Base-by-base conservation (phyloP, 2,888 invertebrate genomes). In the Luperina nickerlii region DNA sequence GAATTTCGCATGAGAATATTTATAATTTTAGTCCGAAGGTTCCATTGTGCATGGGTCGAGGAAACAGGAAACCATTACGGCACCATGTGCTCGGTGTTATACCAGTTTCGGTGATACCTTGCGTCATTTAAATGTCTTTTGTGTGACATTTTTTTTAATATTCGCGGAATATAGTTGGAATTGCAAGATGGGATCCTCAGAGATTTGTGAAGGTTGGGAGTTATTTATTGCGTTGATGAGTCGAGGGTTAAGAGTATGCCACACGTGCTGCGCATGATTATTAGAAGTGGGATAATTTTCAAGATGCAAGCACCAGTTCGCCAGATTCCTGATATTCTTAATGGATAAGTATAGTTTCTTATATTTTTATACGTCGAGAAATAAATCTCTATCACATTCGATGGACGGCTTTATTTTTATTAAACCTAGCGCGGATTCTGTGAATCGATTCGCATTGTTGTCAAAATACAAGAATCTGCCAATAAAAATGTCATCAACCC, bases 31-130 rank as follows among this genome's bases (percentile, higher is more conserved):
- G 93, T 94, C 92, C 92, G 91, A 92, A 90, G 91, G 90, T 86
- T 86, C 92, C 92, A 95, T 95, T 96, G 95, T 95, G 94, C 77
- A 86, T 88, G 91, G 92, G 90, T 91, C 85, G 90, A 95, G 96
- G 95, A 95, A 96, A 92, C 95, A 92, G 96, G 96, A 96, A 96
- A 92, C 96, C 96, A 96, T 96, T 96, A 96, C 91, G 91, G 93
- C 92, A 92, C 92, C 94, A 93, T 94, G 93, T 94, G 95, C 94
- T 92, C 90, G 90, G 92, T 94, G 94, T 93, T 93, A 92, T 90
- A 91, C 91, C 92, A 92, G 92, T 93, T 94, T 95, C 85, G 94
- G 94, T 90, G 92, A 92, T 93, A 92, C 89, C 89, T 86, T 74
- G 70, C 86, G 76, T 90, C 90, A 91, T 90, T 93, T 91, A 89